Base-by-base conservation (phyloP, 2,113 vertebrate species). In the Aspidoscelis tigris region DNA sequence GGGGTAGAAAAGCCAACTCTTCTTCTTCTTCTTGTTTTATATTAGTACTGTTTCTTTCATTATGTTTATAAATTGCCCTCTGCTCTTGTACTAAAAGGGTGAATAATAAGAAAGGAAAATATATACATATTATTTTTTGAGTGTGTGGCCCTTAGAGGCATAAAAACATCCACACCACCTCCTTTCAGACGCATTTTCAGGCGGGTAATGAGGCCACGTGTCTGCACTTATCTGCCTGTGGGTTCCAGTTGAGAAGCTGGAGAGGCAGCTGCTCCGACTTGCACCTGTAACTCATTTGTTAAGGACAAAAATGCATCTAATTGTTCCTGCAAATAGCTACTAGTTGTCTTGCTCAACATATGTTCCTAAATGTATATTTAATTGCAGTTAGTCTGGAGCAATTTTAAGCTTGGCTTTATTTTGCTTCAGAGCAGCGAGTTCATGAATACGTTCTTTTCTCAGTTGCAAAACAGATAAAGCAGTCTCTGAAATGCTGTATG, bases 341-440 rank as follows among this genome's bases (percentile, higher is more conserved):
- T 61, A 82, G 71, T 66, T 58, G 75, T 43, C 41, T 82, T 82
- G 58, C 61, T 75, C 55, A 75, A 75, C 81, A 82, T 82, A 82
- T 82, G 81, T 82, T 82, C 71, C 71, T 82, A 74, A 75, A 82
- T 82, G 81, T 65, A 75, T 65, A 41, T 82, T 82, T 82, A 82
- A 82, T 75, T 82, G 81, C 71, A 82, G 58, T 66, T 75, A 66
- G 24, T 82, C 64, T 74, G 24, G 47, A 82, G 71, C 75, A 72
- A 65, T 82, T 65, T 64, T 65, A 47, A 75, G 81, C 71, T 82
- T 71, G 61, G 33, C 33, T 75, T 82, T 82, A 75, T 82, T 58
- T 74, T 64, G 41, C 47, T 82, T 75, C 81, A 65, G 81, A 9
- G 26, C 71, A 82, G 33, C 75, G 81, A 66, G 50, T 82, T 82